Conservation (phyloP, 2,888 invertebrate genomes). For the Cheilosia pagana region DNA sequence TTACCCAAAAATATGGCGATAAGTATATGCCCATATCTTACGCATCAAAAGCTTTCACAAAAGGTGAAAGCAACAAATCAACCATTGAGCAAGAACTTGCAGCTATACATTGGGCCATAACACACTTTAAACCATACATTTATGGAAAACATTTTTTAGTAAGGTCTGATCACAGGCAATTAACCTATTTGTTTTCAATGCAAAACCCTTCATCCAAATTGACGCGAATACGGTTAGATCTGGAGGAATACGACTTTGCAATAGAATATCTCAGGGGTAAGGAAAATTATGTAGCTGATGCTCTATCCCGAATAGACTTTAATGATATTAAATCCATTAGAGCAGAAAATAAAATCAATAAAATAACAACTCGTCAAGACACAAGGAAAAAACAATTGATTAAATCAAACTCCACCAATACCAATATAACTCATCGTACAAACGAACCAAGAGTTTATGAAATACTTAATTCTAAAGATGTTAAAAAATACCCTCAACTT, state of each 20-base stretch:
- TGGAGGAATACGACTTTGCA: constrained; percentile 76
- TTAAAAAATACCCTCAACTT: no score
- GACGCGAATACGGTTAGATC: constrained; percentile 76
- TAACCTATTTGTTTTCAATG: constrained; percentile 76
- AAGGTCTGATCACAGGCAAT: constrained; percentile 75
- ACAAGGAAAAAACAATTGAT: constrained; percentile 5
- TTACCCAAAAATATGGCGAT: constrained; percentile 58
- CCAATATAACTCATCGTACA: neutral
- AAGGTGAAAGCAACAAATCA: constrained; percentile 75
- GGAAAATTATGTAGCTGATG: constrained; percentile 68
- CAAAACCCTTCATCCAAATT: constrained; percentile 76
- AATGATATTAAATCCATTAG: constrained; percentile 36
- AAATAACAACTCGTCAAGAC: constrained; percentile 16
- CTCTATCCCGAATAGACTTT: constrained; percentile 25
- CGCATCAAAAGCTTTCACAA: constrained; percentile 74
- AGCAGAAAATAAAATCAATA: constrained; percentile 1
- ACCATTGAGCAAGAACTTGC: constrained; percentile 76
- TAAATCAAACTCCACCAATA: neutral
- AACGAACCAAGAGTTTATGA: no score
- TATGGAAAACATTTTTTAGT: constrained; percentile 72
- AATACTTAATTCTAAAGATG: no score
- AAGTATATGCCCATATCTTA: constrained; percentile 63
- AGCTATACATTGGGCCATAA: constrained; percentile 75
- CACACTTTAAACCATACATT: constrained; percentile 68
- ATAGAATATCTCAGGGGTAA: constrained; percentile 75